These are phyloP conservation scores for Phalanger gymnotis DNA, from an alignment of 2,797 vertebrate genomes.

Conservation along the genomic window DNA sequence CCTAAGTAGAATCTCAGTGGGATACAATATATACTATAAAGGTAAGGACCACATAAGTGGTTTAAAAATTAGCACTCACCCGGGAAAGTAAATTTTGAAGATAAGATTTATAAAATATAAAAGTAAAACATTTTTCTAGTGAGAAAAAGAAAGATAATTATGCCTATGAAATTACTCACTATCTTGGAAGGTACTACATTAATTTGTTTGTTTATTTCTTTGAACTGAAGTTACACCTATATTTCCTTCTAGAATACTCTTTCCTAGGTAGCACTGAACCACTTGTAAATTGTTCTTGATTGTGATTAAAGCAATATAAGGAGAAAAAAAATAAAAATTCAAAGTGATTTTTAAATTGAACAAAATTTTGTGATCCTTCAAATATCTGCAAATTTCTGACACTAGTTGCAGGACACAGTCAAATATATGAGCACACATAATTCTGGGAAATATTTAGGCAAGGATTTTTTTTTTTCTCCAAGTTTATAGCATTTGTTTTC, in stretches of 20 bases:
- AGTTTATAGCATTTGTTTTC: conserved; percentile 60
- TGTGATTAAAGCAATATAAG: conserved; percentile 64
- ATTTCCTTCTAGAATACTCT: conserved; percentile 49
- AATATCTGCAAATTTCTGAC: conserved; percentile 70
- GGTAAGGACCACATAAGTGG: background rate
- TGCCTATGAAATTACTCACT: background rate
- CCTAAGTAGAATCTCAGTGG: background rate
- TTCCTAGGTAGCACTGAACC: conserved; percentile 49
- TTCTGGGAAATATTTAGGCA: conserved; percentile 72
- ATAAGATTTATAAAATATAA: background rate
- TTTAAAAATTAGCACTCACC: background rate
- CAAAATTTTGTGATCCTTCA: conserved; percentile 73
- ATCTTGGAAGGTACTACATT: background rate
- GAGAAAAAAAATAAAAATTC: conserved; percentile 73
- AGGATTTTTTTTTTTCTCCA: conserved; percentile 70
- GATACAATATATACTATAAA: background rate
- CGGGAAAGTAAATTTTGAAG: background rate
- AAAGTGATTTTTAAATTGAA: conserved; percentile 72
- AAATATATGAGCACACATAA: conserved; percentile 60
- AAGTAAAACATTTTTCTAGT: background rate
- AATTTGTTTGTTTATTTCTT: background rate
- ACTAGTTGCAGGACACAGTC: conserved; percentile 62
- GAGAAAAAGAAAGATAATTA: background rate
- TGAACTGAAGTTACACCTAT: background rate
- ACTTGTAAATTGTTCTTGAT: conserved; percentile 67